Evolutionary conservation across 2,113 vertebrate genomes (phyloP).

Genomic region (Sigmodon hispidus): DNA sequence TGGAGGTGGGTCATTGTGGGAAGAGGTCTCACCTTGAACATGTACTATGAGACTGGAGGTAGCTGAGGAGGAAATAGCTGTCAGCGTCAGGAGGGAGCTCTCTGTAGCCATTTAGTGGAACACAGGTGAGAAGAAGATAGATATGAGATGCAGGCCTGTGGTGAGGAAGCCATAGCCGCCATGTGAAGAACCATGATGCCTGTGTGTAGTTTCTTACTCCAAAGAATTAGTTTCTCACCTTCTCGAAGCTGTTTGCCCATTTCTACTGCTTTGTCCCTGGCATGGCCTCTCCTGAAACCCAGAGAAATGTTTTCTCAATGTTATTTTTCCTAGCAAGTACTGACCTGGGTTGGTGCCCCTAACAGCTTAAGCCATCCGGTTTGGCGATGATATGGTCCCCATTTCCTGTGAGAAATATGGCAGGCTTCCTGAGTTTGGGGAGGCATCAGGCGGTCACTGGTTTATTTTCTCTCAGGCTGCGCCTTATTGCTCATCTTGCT

Average conservation of each 20-base stretch:
- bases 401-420: conserved; percentile 37
- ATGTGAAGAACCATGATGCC: neutral
- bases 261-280: neutral
- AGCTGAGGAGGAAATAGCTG: neutral
- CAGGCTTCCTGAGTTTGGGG: conserved; percentile 14
- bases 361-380: neutral
- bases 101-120: neutral
- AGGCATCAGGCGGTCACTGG: neutral
- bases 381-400: neutral
- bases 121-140: no score
- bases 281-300: neutral
- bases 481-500: neutral
- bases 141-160: neutral
- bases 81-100: no score
- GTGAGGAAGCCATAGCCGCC: no score
- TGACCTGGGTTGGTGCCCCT: neutral
- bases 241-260: neutral
- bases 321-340: conserved; percentile 42
- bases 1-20: neutral
- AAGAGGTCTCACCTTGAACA: neutral
- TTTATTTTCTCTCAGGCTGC: neutral
- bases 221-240: neutral
- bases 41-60: neutral
- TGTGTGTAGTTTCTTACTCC: neutral
- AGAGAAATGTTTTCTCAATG: neutral